Evolutionary conservation across 2,113 vertebrate species (phyloP).

Genomic region (Salvator merianae): DNA sequence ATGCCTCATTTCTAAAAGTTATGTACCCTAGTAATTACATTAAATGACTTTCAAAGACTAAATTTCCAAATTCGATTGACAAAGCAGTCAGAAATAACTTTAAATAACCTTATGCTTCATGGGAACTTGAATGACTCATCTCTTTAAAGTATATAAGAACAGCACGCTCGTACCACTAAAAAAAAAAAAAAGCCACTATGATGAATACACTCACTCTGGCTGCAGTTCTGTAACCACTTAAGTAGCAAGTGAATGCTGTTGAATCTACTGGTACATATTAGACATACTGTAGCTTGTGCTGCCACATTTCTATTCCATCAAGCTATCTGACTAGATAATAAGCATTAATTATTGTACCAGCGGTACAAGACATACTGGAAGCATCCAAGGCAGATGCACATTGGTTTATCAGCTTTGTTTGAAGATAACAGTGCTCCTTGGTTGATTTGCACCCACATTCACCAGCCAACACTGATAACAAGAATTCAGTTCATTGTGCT

Average conservation of each 20-base stretch:
- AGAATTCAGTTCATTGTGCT: no score
- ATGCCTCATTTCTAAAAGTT: slow-evolving; percentile 70
- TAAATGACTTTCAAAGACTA: slow-evolving; percentile 68
- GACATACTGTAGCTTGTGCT: not conserved
- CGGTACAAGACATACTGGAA: no score
- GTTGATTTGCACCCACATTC: no score
- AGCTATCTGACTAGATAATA: not conserved
- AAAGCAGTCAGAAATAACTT: slow-evolving; percentile 63
- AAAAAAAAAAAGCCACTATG: not conserved
- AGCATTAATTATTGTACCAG: no score
- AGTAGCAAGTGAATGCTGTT: not conserved
- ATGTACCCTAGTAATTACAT: slow-evolving; percentile 64
- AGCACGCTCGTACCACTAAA: not conserved
- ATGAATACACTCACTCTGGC: not conserved
- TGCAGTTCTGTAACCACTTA: not conserved
- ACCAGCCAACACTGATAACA: no score
- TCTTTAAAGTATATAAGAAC: slow-evolving; percentile 38
- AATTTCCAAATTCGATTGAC: slow-evolving; percentile 63
- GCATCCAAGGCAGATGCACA: no score
- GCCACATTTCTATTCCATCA: no score
- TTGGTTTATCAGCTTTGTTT: no score
- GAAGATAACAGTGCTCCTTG: no score
- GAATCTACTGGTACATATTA: not conserved
- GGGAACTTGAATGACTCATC: slow-evolving; percentile 59
- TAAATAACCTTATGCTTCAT: slow-evolving; percentile 59